Evolutionary conservation across 2,888 invertebrate species (phyloP).

Genomic region (Patella pellucida): DNA sequence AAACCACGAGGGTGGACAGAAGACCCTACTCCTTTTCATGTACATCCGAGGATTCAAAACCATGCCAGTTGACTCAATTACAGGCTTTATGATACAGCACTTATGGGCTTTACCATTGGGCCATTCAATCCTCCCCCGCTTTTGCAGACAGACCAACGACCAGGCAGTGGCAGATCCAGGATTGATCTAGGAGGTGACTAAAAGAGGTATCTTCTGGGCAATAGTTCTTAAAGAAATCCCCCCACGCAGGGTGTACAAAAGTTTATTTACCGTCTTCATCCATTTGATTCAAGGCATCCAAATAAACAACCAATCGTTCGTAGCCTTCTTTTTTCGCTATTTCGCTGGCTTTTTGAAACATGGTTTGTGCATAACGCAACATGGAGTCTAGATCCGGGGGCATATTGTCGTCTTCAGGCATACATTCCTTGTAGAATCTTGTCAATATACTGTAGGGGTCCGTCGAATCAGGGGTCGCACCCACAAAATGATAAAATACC

Average conservation of each 20-base stretch:
- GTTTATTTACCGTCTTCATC: conserved; percentile 41
- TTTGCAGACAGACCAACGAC: too few relatives aligned
- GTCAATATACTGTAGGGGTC: conserved; percentile 40
- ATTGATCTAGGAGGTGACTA: too few relatives aligned
- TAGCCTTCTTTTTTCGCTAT: conserved; percentile 30
- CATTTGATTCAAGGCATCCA: conserved; percentile 52
- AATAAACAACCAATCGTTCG: conserved; percentile 36
- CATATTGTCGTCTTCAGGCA: conserved; percentile 35
- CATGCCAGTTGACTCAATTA: too few relatives aligned
- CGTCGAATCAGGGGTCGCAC: conserved; percentile 48
- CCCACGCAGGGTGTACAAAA: neutral
- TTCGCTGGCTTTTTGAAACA: conserved; percentile 38
- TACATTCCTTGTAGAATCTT: conserved; percentile 42
- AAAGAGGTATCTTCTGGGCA: too few relatives aligned
- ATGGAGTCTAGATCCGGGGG: conserved; percentile 43
- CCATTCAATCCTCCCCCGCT: too few relatives aligned
- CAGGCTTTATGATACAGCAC: too few relatives aligned
- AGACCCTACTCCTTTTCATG: too few relatives aligned
- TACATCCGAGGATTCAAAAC: too few relatives aligned
- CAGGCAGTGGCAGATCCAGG: too few relatives aligned
- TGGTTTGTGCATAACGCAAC: conserved; percentile 37
- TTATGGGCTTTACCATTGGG: too few relatives aligned
- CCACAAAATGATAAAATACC: conserved; percentile 51
- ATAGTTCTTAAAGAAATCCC: too few relatives aligned
- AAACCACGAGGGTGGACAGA: too few relatives aligned